Evolutionary conservation across 2,797 vertebrate species (phyloP).

Genomic region (Setipinna tenuifilis): DNA sequence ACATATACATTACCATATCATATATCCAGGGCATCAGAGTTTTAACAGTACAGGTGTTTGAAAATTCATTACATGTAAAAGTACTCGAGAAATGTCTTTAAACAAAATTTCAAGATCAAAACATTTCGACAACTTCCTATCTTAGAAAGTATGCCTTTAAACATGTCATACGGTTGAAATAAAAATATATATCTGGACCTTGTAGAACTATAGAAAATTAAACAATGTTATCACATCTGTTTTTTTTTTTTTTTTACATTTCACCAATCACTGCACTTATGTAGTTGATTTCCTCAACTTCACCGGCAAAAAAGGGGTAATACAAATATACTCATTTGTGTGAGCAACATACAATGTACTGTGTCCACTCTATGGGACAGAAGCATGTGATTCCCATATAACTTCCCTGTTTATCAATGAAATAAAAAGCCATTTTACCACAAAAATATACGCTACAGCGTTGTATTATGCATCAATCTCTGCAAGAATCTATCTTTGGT

Average conservation of each 20-base stretch:
- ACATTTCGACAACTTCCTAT: background rate
- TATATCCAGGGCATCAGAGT: constrained; percentile 35
- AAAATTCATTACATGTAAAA: constrained; percentile 32
- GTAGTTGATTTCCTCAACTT: background rate
- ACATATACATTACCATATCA: constrained; percentile 44
- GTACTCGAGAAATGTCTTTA: constrained; percentile 21
- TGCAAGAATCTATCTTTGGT: constrained; percentile 74
- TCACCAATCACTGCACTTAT: background rate
- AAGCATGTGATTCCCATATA: constrained; percentile 42
- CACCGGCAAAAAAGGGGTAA: constrained; percentile 44
- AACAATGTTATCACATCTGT: constrained; percentile 1
- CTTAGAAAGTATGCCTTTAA: constrained; percentile 29
- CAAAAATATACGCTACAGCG: constrained; percentile 57
- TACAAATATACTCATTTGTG: constrained; percentile 54
- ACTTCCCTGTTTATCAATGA: constrained; percentile 45
- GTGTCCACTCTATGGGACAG: constrained; percentile 46
- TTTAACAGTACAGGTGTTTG: constrained; percentile 31
- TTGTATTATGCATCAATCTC: constrained; percentile 53
- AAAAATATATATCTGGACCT: constrained; percentile 47
- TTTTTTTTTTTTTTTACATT: constrained; percentile 20
- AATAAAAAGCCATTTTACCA: constrained; percentile 47
- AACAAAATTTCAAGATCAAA: constrained; percentile 11
- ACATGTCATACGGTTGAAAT: constrained; percentile 32
- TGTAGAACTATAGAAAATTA: constrained; percentile 45
- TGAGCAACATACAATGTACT: constrained; percentile 48